phyloP scores from a whole-genome alignment of 2,797 vertebrate genomes.

The Hypotaenidia philippensis region DNA sequence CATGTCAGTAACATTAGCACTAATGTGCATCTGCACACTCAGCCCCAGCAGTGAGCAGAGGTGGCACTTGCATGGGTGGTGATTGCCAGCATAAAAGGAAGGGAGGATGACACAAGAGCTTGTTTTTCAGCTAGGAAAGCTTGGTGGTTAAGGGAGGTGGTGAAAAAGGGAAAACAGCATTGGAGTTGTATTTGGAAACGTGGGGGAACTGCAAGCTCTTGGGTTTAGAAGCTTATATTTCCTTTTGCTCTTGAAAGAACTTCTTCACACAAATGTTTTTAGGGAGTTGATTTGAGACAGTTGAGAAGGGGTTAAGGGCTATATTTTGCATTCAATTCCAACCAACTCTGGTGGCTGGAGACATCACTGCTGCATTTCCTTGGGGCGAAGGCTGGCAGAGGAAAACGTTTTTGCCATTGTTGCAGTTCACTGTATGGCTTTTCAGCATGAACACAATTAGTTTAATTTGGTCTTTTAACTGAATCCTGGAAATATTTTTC shows the following conservation, averaged over 20 bases:
- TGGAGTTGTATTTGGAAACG: neutral
- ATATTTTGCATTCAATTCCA: neutral
- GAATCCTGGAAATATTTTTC: neutral
- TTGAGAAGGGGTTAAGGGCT: neutral
- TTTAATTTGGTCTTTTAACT: neutral
- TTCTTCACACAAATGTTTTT: neutral
- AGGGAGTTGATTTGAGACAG: fast-evolving
- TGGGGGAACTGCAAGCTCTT: neutral
- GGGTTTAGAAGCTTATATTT: neutral
- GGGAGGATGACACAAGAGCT: neutral
- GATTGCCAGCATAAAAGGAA: neutral
- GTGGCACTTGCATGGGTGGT: neutral
- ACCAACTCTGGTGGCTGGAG: neutral
- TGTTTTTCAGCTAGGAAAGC: neutral
- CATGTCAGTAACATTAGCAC: neutral
- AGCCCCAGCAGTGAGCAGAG: neutral
- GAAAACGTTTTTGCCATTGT: neutral
- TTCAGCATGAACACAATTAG: neutral
- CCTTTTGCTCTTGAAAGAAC: neutral
- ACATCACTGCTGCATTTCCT: neutral
- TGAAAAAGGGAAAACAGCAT: neutral
- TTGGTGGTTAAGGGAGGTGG: neutral
- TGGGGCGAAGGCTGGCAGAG: neutral
- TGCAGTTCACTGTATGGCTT: fast-evolving
- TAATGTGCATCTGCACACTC: neutral